Conservation (phyloP, 2,888 invertebrate species). For the Amphimallon solstitiale region DNA sequence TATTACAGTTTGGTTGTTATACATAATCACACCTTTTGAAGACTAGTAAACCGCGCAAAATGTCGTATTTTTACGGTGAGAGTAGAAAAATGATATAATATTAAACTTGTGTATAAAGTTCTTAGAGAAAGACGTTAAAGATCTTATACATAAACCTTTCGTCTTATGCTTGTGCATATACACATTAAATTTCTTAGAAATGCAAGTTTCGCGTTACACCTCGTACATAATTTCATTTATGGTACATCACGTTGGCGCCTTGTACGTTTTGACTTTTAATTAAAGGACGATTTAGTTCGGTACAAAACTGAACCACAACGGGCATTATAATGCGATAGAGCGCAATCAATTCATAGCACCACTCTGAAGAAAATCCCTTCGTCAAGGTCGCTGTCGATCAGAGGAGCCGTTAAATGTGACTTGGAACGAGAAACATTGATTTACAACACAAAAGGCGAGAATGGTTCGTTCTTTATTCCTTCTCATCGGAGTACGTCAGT, state of each 20-base stretch:
- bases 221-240: conserved; percentile 6
- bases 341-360: conserved; percentile 1
- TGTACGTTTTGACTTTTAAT: background rate
- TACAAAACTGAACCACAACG: background rate
- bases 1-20: too few relatives aligned
- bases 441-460: background rate
- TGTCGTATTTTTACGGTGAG: too few relatives aligned
- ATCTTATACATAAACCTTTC: background rate
- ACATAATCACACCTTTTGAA: too few relatives aligned
- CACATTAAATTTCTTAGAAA: background rate
- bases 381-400: conserved; percentile 11
- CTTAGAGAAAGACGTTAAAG: background rate
- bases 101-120: too few relatives aligned
- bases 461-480: background rate
- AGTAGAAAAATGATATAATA: too few relatives aligned
- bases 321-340: background rate
- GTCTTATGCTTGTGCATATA: background rate
- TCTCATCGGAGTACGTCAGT: background rate
- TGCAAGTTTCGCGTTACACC: background rate
- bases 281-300: background rate
- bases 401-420: background rate
- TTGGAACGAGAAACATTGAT: background rate
- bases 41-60: too few relatives aligned
- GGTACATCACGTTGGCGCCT: conserved; percentile 7
- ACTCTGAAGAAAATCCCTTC: conserved; percentile 15